These are phyloP conservation scores for Plectrocnemia conspersa DNA, from an alignment of 1,140 invertebrate genomes.

Conservation along the genomic window DNA sequence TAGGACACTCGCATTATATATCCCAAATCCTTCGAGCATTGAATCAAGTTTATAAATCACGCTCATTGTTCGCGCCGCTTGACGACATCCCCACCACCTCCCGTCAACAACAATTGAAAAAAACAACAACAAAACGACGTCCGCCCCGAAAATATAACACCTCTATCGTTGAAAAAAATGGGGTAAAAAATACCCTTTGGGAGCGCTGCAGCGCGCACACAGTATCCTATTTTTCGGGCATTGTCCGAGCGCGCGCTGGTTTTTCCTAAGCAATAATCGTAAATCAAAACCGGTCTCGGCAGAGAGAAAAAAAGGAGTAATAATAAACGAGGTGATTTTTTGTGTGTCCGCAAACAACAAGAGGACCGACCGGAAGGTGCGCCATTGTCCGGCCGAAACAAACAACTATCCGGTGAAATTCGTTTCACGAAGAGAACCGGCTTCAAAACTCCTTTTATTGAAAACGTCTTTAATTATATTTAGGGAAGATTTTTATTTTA, in stretches of 20 bases:
- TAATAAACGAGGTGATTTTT: constrained; percentile 22
- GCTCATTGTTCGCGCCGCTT: constrained; percentile 12
- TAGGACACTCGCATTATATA: too few relatives aligned
- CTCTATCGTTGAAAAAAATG: constrained; percentile 20
- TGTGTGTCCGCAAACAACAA: constrained; percentile 18
- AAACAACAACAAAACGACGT: too few relatives aligned
- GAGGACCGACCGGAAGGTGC: constrained; percentile 25
- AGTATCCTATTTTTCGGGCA: constrained; percentile 21
- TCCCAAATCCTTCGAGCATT: too few relatives aligned
- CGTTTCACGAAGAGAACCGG: too few relatives aligned
- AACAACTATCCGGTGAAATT: constrained; percentile 22
- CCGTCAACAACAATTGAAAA: constrained; percentile 20
- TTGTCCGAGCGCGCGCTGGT: constrained; percentile 18
- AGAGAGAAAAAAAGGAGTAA: constrained; percentile 18
- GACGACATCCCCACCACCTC: constrained; percentile 18
- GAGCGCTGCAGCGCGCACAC: too few relatives aligned
- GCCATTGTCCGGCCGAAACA: constrained; percentile 22
- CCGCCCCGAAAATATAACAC: constrained; percentile 13
- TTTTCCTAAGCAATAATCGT: constrained; percentile 26
- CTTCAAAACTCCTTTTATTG: too few relatives aligned
- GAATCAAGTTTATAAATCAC: constrained; percentile 25
- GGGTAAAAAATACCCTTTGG: too few relatives aligned
- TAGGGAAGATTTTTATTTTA: too few relatives aligned
- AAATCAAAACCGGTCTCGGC: constrained; percentile 27
- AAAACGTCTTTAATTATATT: too few relatives aligned